Percentiles rank a stretch among this genome's conserved stretches.
Conservation (phyloP, 2,888 invertebrate species). For the Chrysotoxum bicinctum region DNA sequence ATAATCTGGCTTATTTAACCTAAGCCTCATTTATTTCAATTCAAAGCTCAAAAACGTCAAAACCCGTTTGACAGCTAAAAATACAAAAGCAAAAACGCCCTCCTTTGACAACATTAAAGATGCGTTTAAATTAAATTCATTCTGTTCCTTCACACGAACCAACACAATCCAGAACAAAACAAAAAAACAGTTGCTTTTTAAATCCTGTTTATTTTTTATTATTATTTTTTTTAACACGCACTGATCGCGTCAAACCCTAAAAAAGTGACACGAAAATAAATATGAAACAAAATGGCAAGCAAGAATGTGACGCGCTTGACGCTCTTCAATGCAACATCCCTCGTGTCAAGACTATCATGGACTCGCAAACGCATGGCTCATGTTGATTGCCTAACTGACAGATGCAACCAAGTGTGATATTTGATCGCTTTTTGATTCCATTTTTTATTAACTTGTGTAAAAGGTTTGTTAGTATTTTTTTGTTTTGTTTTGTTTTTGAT, state of each 20-base stretch:
- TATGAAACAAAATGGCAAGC: constrained; percentile 67
- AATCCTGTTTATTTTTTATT: constrained; percentile 30
- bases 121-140: constrained; percentile 2
- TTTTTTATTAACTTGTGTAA: constrained; percentile 64
- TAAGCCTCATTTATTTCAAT: background rate
- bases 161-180: background rate
- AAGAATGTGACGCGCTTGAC: constrained; percentile 36
- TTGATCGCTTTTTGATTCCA: constrained; percentile 64
- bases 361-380: background rate
- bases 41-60: background rate
- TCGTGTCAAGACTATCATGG: constrained; percentile 5
- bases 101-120: constrained; percentile 6
- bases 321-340: constrained; percentile 56
- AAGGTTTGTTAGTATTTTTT: constrained; percentile 3
- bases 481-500: constrained; percentile 55
- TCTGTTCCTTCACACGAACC: background rate
- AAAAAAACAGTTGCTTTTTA: constrained; percentile 30
- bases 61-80: background rate
- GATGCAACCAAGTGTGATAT: constrained; percentile 71
- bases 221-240: constrained; percentile 31
- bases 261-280: constrained; percentile 51
- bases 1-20: background rate
- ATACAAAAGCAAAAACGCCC: constrained; percentile 20
- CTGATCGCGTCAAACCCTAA: constrained; percentile 55
- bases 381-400: constrained; percentile 60